phyloP scores from a whole-genome alignment of 2,888 invertebrate species.

The Agriopis aurantiaria region DNA sequence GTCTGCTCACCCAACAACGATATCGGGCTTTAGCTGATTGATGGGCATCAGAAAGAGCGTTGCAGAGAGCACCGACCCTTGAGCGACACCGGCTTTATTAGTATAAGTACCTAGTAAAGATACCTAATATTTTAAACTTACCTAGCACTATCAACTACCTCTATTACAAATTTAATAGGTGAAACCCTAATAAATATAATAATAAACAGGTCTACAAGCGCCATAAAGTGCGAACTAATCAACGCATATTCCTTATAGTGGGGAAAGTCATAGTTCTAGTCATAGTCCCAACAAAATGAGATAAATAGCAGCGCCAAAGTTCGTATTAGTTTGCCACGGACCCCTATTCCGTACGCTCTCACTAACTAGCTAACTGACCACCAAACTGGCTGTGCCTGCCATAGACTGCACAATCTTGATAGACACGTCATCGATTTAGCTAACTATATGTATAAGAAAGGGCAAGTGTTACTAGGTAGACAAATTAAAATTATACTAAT shows the following conservation, averaged over 20 bases:
- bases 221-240: slow-evolving; percentile 18
- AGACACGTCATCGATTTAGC: slow-evolving; percentile 8
- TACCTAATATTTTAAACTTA: too few relatives aligned
- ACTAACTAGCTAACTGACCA: slow-evolving; percentile 49
- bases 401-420: slow-evolving; percentile 1
- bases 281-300: slow-evolving; percentile 48
- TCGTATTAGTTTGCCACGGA: slow-evolving; percentile 48
- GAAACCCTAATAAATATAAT: slow-evolving; percentile 19
- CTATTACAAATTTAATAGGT: not conserved
- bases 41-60: too few relatives aligned
- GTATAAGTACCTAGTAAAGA: too few relatives aligned
- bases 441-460: not conserved
- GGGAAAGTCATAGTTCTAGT: slow-evolving; percentile 41
- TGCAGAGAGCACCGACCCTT: too few relatives aligned
- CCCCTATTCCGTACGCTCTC: slow-evolving; percentile 36
- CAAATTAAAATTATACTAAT: too few relatives aligned
- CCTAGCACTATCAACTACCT: not conserved
- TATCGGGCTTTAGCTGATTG: too few relatives aligned
- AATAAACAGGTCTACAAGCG: not conserved
- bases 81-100: too few relatives aligned
- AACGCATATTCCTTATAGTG: slow-evolving; percentile 25
- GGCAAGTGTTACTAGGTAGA: too few relatives aligned
- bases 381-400: slow-evolving; percentile 39
- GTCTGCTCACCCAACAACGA: too few relatives aligned
- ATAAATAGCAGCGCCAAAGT: slow-evolving; percentile 48